Percentiles rank a stretch among this genome's conserved stretches.
Evolutionary conservation across 2,888 invertebrate species (phyloP).

Genomic region (Lithodes maja): DNA sequence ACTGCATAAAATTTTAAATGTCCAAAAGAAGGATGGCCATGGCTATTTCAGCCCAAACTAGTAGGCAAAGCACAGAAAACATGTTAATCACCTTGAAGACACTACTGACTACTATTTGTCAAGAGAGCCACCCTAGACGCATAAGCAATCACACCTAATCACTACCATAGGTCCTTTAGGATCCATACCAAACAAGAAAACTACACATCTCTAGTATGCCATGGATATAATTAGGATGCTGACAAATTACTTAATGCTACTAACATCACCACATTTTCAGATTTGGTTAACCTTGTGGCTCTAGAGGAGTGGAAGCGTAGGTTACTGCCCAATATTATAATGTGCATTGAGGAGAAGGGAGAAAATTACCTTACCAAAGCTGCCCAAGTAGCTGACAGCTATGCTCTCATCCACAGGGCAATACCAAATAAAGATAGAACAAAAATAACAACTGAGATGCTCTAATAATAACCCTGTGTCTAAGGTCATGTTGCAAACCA

Average conservation of each 20-base stretch:
- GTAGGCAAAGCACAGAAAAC: neutral
- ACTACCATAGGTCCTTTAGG: neutral
- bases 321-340: neutral
- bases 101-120: neutral
- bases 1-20: slow-evolving; percentile 1
- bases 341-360: slow-evolving; percentile 16
- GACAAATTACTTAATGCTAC: neutral
- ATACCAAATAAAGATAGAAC: neutral
- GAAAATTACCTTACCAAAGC: neutral
- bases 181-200: neutral
- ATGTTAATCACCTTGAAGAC: neutral
- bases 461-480: neutral
- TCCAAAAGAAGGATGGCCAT: neutral
- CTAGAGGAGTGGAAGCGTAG: slow-evolving; percentile 2
- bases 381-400: neutral
- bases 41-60: neutral
- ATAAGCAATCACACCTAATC: neutral
- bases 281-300: neutral
- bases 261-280: neutral
- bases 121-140: slow-evolving; percentile 2
- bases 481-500: neutral
- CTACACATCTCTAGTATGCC: neutral
- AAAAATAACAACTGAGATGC: neutral
- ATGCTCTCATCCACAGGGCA: neutral
- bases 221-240: neutral